Base-by-base conservation (phyloP, 2,888 invertebrate genomes). In the Liodrosophila aerea region DNA sequence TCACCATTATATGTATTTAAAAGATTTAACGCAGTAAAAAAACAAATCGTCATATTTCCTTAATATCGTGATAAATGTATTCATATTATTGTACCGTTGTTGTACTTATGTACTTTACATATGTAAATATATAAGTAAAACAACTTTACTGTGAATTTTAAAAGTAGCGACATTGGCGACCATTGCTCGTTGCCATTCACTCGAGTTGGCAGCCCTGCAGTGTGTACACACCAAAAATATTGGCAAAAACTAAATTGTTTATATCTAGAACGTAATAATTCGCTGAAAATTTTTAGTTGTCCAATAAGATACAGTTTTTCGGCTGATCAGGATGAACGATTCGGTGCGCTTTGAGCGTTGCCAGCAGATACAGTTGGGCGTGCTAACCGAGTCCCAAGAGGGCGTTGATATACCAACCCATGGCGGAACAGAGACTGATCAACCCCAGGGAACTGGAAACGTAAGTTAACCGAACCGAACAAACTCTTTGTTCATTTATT, bases 321-420 rank as follows among this genome's bases (percentile, higher is more conserved):
- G 39, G 44, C 31, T 56, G 54, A 27, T 39, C 61, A 70, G 57
- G 60, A 87, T 87, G 88, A 80, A 75, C 54, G 81, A 81, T 70
- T 85, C 88, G 33, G 87, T 85, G 51, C 86, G 78, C 51, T 86
- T 73, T 46, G 88, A 87, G 56, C 73, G 76, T 54, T 72, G 76
- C 49, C 76, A 74, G 53, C 84, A 76, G 37, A 72, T 86, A 54
- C 88, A 87, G 66, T 65, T 86, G 45, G 81, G 76, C 39, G 65
- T 65, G 40, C 59, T 72, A 11, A 53, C 29, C 45, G 84, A 88
- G 58, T 77, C 81, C 53, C 76, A 83, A 30, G 69, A 52, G 52
- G 58, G 57, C 12, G 37, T 45, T 13, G 44, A 41, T 41, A 34
- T 36, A 16, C 53, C 13, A 33, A 16, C 13, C n/a, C 36, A 58